Evolutionary conservation across 2,888 invertebrate genomes (phyloP), one percentile per base, ranked within the genome.

Genomic region (Coecobrya sp.): DNA sequence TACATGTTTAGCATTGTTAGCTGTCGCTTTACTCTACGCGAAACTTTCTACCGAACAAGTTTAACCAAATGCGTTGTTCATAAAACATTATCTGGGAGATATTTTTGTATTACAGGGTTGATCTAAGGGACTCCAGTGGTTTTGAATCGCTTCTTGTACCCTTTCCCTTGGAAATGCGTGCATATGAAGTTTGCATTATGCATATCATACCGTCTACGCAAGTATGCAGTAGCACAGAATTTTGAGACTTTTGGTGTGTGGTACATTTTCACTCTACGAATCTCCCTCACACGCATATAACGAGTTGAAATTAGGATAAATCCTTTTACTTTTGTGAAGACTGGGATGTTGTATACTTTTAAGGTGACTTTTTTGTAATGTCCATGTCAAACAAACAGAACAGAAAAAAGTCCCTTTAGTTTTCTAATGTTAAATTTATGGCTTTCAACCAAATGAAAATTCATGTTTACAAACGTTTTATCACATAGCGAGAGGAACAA

Each of bases 391-490:
- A 36, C 49, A 76, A 42, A 73, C 86, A 86, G 52, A 25, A 86
- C 70, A 68, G 27, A 70, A 70, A 45, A 86, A 87, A 73, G 52
- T 73, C 65, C 52, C 79, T 62, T 49, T 22, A 19, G 52, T 89
- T 82, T 82, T 76, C 81, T 82, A 68, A 89, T 82, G 70, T 42
- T 59, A 70, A 70, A 89, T 89, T 89, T 89, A 89, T 89, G 55
- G 89, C 81, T 89, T 89, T 89, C 89, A 89, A 89, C 89, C 68
- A 81, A 89, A 89, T 89, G 82, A 89, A 89, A 89, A 89, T 89
- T 89, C 89, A 89, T 89, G 81, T 82, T 82, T 82, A 89, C 79
- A 42, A 65, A 87, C 22, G 87, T 42, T 70, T 89, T 82, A 82
- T 82, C 81, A 82, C 79, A 30, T 30, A 52, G n/a, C 8, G 22